These are phyloP conservation scores for Epinotia bilunana DNA, from an alignment of 2,888 invertebrate species.

Conservation along the genomic window DNA sequence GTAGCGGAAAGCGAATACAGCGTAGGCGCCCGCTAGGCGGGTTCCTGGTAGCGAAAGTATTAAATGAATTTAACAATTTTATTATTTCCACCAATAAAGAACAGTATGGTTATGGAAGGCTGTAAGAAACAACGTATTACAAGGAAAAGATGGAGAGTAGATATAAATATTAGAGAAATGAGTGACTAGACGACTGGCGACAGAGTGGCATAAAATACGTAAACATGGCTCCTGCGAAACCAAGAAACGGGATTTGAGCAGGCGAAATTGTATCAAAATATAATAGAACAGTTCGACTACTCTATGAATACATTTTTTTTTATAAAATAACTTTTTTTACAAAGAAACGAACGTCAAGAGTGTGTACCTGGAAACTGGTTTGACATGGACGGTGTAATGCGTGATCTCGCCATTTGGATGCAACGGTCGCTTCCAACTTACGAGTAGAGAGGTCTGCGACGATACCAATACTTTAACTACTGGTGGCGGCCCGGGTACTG, in stretches of 20 bases:
- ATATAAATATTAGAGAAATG: neutral
- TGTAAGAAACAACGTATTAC: neutral
- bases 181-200: too few relatives aligned
- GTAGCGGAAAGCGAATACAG: too few relatives aligned
- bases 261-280: too few relatives aligned
- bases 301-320: too few relatives aligned
- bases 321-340: too few relatives aligned
- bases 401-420: slow-evolving; percentile 92
- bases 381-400: slow-evolving; percentile 91
- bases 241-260: neutral
- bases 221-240: neutral
- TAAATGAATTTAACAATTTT: neutral
- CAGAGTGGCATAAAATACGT: neutral
- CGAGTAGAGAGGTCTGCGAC: slow-evolving; percentile 91
- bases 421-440: slow-evolving; percentile 93
- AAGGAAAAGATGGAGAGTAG: neutral
- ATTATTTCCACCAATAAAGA: too few relatives aligned
- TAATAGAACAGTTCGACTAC: too few relatives aligned
- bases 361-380: slow-evolving; percentile 73
- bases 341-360: neutral
- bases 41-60: too few relatives aligned
- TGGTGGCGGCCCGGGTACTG: slow-evolving; percentile 93
- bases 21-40: too few relatives aligned
- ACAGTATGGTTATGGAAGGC: neutral
- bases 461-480: slow-evolving; percentile 92